These are phyloP conservation scores for Lasioglossum figueresi DNA, from an alignment of 2,888 invertebrate species.

Conservation along the genomic window DNA sequence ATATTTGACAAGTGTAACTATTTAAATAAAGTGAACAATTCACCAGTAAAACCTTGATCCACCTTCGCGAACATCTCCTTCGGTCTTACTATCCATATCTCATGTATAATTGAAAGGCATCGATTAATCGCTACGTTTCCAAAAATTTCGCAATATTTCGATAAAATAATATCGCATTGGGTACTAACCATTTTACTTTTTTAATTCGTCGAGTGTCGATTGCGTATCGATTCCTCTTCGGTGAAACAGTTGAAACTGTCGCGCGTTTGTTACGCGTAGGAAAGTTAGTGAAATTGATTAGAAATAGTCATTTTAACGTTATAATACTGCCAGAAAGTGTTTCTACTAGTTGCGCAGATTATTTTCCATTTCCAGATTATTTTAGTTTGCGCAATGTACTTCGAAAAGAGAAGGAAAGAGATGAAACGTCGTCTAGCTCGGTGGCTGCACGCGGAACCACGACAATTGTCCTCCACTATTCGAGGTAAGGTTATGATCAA, in stretches of 20 bases:
- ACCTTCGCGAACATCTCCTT: no score
- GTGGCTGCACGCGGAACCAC: background rate
- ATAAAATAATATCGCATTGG: background rate
- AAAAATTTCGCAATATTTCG: no score
- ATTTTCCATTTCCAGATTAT: background rate
- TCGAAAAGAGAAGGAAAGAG: background rate
- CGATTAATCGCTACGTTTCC: background rate
- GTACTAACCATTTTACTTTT: background rate
- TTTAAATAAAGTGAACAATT: no score
- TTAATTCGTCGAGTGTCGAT: background rate
- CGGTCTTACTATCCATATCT: background rate
- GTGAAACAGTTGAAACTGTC: constrained; percentile 25
- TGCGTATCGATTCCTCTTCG: background rate
- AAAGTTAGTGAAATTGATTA: background rate
- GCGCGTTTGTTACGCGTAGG: background rate
- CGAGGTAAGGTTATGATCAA: constrained; percentile 47
- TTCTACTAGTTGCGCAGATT: background rate
- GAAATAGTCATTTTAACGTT: background rate
- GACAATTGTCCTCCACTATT: background rate
- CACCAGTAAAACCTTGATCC: no score
- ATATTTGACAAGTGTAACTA: no score
- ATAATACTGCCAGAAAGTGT: background rate
- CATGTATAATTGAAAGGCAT: background rate
- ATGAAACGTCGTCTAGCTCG: no score
- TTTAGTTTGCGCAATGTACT: background rate